These are phyloP conservation scores for Sorex araneus DNA, from an alignment of 2,113 vertebrate species.

Conservation along the genomic window DNA sequence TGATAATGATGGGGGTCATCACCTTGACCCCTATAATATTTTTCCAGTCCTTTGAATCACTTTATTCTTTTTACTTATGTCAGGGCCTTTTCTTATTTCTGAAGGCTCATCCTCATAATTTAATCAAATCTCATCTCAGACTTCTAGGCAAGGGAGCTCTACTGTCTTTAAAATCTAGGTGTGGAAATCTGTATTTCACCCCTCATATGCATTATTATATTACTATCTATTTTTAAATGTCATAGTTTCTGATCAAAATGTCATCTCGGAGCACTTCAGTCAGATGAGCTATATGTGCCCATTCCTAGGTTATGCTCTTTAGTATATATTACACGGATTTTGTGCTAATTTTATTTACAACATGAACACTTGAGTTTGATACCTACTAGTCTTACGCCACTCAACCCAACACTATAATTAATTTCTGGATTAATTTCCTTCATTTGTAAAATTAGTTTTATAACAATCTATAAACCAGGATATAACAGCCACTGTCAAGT, in stretches of 20 bases:
- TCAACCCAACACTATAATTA: not conserved
- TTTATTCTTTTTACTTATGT: not conserved
- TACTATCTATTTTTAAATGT: constrained; percentile 1
- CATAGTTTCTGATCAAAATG: constrained; percentile 54
- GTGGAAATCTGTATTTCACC: constrained; percentile 42
- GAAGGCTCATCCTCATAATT: constrained; percentile 64
- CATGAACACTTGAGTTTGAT: not conserved
- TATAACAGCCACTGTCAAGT: not conserved
- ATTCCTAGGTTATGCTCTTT: not conserved
- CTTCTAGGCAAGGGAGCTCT: constrained; percentile 37
- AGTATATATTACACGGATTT: not conserved
- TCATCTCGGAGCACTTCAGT: not conserved
- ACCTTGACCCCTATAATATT: no score
- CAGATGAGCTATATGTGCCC: not conserved
- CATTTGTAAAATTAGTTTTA: constrained; percentile 4
- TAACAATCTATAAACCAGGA: not conserved
- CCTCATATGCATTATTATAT: constrained; percentile 46
- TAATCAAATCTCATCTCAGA: constrained; percentile 56
- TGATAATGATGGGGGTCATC: no score
- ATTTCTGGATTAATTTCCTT: not conserved
- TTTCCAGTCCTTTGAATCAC: no score
- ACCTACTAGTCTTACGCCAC: not conserved
- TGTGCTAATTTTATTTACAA: constrained; percentile 13
- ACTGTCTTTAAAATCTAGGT: constrained; percentile 58
- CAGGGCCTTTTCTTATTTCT: not conserved